Evolutionary conservation across 1,140 invertebrate species (phyloP), one percentile per base, ranked within the genome.

Genomic region (Calephelis virginiensis): DNA sequence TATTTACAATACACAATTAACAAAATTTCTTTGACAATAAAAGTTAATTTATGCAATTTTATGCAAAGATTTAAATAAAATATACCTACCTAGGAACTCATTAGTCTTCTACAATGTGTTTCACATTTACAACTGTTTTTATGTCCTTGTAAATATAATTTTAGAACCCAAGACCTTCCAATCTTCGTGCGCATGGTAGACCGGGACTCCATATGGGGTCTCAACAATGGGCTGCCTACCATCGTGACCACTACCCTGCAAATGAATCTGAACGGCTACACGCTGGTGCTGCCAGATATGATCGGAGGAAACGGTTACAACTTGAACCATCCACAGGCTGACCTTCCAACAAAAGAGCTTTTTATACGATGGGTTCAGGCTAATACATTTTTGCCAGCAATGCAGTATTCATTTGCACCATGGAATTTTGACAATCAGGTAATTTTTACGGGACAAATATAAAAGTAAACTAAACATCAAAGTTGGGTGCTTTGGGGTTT

Each of bases 141-240:
- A 28, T 0, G n/a, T n/a, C n/a, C 5, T 1, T 28, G 5, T 28
- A 28, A 28, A 28, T 60, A 48, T 8, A 94, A 92, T 38, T 93
- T 83, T 82, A 92, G 93, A 68, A 95, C 95, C 1, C 97, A 98
- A 88, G 85, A 95, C 37, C 83, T 95, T n/a, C 94, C 95, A 1
- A 93, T 97, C 47, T 97, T 97, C 83, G 93, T 98, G 0, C 93
- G 98, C 50, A 97, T 98, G 95, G 93, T 98, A 8, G 97, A 99
- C 85, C 97, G 95, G 70, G 94, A 96, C 79, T 96, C 96, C 0
- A 92, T 91, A 56, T 98, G 97, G 97, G 94, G 93, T 6, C 92
- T 94, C 71, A 93, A 95, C 69, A 97, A 97, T 83, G 97, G 97
- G 9, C 77, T 96, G 0, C 80, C 93, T 0, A 96, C 96, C 0